A percentile compares a stretch with the other conserved stretches of the same genome.
phyloP scores from a whole-genome alignment of 2,113 vertebrate genomes.

The Drymodes brunneopygia region DNA sequence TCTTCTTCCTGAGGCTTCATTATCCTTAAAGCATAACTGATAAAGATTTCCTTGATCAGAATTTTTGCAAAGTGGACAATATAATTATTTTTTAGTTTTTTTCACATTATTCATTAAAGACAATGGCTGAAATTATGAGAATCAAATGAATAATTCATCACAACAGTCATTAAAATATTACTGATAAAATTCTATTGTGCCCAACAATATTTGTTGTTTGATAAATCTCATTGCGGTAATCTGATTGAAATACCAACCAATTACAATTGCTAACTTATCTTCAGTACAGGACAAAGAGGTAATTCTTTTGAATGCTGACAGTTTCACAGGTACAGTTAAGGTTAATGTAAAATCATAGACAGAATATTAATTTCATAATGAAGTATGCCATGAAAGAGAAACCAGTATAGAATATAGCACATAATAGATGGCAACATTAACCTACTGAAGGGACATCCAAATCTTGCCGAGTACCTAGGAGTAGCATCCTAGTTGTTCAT shows the following conservation, averaged over 20 bases:
- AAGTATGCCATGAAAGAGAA: not conserved
- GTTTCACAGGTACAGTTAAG: not conserved
- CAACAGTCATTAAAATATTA: not conserved
- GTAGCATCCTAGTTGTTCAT: not conserved
- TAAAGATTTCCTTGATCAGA: not conserved
- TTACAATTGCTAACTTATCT: not conserved
- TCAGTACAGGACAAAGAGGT: not conserved
- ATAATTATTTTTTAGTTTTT: not conserved
- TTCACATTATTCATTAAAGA: not conserved
- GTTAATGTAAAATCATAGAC: not conserved
- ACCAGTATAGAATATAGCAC: not conserved
- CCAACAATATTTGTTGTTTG: not conserved
- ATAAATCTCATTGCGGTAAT: not conserved
- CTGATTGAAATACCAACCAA: not conserved
- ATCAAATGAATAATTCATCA: not conserved
- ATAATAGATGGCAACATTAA: not conserved
- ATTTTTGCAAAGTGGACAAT: not conserved
- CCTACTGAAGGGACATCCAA: not conserved
- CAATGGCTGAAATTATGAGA: not conserved
- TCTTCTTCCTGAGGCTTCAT: not conserved
- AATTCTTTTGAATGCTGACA: not conserved
- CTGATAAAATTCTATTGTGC: not conserved
- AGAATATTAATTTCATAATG: conserved; percentile 2
- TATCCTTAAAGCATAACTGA: not conserved
- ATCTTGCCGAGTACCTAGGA: not conserved